Evolutionary conservation across 64 coral and sea anemone genomes (phyloP).

Genomic region (Actinia tenebrosa): DNA sequence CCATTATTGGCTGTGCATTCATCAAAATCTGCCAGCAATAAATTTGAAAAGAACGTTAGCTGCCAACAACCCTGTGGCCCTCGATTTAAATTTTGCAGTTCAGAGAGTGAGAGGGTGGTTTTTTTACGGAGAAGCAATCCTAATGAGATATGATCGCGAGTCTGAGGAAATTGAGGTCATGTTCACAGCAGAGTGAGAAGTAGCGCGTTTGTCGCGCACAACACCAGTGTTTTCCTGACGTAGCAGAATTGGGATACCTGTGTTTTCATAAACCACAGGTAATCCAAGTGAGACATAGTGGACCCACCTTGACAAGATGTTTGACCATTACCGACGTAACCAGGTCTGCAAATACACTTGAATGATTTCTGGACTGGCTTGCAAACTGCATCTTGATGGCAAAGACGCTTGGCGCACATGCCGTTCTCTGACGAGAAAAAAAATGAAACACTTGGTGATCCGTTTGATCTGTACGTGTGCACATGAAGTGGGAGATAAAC

Average conservation of each 20-base stretch:
- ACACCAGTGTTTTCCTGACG: too few species aligned
- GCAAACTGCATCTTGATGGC: slow-evolving; percentile 28
- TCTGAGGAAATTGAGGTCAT: too few species aligned
- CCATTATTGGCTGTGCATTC: slow-evolving; percentile 50
- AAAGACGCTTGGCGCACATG: slow-evolving; percentile 11
- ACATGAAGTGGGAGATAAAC: not conserved
- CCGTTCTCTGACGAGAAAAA: not conserved
- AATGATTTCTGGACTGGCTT: not conserved
- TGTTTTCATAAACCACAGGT: not conserved
- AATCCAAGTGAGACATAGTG: not conserved
- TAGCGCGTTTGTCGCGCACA: too few species aligned
- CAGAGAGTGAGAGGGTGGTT: too few species aligned
- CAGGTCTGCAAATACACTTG: slow-evolving; percentile 36
- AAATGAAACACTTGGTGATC: not conserved
- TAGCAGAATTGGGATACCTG: not conserved
- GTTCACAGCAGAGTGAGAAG: too few species aligned
- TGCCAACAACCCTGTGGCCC: too few species aligned
- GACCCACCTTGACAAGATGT: slow-evolving; percentile 23
- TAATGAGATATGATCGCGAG: too few species aligned
- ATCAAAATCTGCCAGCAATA: slow-evolving; percentile 48
- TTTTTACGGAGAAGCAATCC: too few species aligned
- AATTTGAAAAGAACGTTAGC: too few species aligned
- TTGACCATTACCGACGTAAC: slow-evolving; percentile 27
- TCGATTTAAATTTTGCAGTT: too few species aligned
- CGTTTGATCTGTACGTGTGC: not conserved